Percentiles rank a stretch among this genome's conserved stretches.
Evolutionary conservation across 2,113 vertebrate species (phyloP).

Genomic region (Dunckerocampus dactyliophorus): DNA sequence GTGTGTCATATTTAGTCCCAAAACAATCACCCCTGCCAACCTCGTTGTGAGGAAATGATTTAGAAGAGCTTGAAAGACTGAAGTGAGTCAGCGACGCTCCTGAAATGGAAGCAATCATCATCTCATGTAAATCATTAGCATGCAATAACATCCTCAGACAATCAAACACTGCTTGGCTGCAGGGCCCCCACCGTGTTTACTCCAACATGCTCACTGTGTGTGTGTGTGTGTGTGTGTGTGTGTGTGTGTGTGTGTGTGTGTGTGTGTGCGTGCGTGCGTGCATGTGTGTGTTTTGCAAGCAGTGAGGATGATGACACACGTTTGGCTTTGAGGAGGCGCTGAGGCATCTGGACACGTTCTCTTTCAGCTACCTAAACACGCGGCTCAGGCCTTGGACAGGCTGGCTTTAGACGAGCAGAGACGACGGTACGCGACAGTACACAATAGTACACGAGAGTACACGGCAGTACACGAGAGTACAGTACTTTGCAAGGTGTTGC

Average conservation of each 20-base stretch:
- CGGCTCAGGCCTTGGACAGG: constrained; percentile 27
- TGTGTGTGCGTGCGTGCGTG: constrained; percentile 28
- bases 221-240: constrained; percentile 24
- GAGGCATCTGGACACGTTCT: constrained; percentile 52
- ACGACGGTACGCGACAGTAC: too few species aligned
- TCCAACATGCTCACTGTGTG: constrained; percentile 24
- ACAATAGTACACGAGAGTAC: too few species aligned
- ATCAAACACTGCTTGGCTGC: constrained; percentile 49
- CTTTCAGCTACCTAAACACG: constrained; percentile 49
- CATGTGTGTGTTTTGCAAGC: constrained; percentile 19
- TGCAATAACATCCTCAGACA: constrained; percentile 52
- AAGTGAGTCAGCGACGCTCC: constrained; percentile 43
- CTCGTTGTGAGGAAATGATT: constrained; percentile 48
- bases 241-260: constrained; percentile 22
- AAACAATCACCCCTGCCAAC: constrained; percentile 57
- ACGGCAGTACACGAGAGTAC: too few species aligned
- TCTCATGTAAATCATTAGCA: constrained; percentile 66
- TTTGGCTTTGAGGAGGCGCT: constrained; percentile 46
- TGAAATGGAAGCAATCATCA: constrained; percentile 34
- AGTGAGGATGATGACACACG: constrained; percentile 44
- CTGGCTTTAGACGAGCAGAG: constrained; percentile 11
- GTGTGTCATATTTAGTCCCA: constrained; percentile 54
- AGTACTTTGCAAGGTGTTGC: too few species aligned
- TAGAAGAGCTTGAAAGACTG: constrained; percentile 52
- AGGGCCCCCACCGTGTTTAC: constrained; percentile 43